Base-by-base conservation (phyloP, 2,888 invertebrate species). In the Plebejus anna region DNA sequence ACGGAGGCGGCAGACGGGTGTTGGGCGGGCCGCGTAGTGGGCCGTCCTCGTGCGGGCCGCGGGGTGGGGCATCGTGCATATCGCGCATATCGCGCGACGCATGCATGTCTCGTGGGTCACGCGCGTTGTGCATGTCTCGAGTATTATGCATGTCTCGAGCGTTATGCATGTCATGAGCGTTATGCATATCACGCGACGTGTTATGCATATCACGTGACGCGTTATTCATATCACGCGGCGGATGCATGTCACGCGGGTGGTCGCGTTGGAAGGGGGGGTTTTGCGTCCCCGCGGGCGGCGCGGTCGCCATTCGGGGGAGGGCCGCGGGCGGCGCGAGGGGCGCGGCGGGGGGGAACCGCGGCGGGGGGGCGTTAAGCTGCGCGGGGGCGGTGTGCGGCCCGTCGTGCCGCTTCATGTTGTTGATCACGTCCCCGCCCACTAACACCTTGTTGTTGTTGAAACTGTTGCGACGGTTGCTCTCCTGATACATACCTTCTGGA, bases 371-470 rank as follows among this genome's bases (percentile, higher is more conserved):
- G 2, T 51, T 13, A 16, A 73, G 6, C 42, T 72, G 72, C 4
- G 47, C 22, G 0, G 51, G 73, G 11, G 73, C 73, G 32, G 51
- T 13, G 2, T 16, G 73, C 6, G 73, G 16, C 32, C 57, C 71
- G 5, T 57, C 75, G 32, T 72, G 73, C 38, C 71, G 87, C 81
- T 88, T 88, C 61, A 89, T 86, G 38, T 86, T 80, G 87, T 85
- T 13, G 86, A 88, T 89, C 78, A 88, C 80, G 80, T 90, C 87
- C 3, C 91, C 91, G 0, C 93, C 93, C 0, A 92, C 91, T 22
- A 94, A 75, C 0, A 94, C 90, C 80, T 93, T 93, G 82, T 94
- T 94, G 82, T 93, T 94, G 84, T 90, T 92, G 86, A 90, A 92
- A 71, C 88, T 89, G 75, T 85, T 86, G 4, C 91, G 83, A 0